Conservation (phyloP, 2,113 vertebrate species). For the Nesogale talazaci region DNA sequence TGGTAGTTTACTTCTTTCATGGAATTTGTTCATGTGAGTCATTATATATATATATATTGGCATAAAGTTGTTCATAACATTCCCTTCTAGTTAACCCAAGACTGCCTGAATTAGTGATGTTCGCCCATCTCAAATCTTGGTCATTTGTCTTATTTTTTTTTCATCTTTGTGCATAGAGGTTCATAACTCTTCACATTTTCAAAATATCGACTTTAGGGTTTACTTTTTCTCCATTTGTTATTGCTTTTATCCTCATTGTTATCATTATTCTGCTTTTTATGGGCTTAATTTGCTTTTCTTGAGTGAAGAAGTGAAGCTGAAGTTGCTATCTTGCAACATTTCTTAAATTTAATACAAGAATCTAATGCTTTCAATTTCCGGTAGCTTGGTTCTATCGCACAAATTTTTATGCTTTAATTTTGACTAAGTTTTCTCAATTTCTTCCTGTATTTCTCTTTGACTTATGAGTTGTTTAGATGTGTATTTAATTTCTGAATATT, state of each 20-base stretch:
- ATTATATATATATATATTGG: not conserved
- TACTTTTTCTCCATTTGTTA: not conserved
- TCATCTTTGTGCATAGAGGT: not conserved
- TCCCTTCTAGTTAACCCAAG: not conserved
- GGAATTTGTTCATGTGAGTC: not conserved
- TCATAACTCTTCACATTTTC: not conserved
- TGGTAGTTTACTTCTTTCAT: not conserved
- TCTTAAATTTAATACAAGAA: not conserved
- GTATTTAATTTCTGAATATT: slow-evolving; percentile 40
- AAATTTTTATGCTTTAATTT: slow-evolving; percentile 38
- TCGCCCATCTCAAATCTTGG: not conserved
- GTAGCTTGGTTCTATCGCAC: not conserved
- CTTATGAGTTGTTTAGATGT: not conserved
- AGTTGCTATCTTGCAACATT: not conserved
- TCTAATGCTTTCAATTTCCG: not conserved
- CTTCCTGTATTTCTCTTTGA: slow-evolving; percentile 4
- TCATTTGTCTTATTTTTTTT: not conserved
- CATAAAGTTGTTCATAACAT: not conserved
- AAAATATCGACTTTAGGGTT: not conserved
- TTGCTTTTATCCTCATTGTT: too few species aligned
- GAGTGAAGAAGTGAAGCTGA: not conserved
- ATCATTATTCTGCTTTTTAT: not conserved
- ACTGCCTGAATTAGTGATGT: not conserved
- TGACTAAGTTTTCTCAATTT: slow-evolving; percentile 23
- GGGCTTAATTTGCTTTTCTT: not conserved